Evolutionary conservation across 2,113 vertebrate species (phyloP), one percentile per base, ranked within the genome.

Genomic region (Thamnophis sirtalis): DNA sequence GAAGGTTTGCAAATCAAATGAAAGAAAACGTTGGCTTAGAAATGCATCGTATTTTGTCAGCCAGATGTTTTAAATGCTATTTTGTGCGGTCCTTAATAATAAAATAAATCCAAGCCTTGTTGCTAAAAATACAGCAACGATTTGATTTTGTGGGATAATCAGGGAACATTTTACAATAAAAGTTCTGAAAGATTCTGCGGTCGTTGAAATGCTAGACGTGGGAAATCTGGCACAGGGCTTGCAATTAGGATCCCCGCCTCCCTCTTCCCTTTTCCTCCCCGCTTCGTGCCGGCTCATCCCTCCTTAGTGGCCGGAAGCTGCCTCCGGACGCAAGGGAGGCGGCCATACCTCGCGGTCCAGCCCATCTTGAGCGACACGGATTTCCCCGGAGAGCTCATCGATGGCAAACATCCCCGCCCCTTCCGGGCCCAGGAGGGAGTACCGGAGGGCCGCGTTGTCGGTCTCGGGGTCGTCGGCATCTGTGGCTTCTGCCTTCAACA

Each of bases 381-480:
- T 98, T 93, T 98, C 97, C 9, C 99, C 99, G 0, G 98, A 98
- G 92, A 94, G 91, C 84, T 97, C 97, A 0, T 99, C 98, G 89
- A 99, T 99, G 60, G 98, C 98, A 96, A 99, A 99, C 97, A 98
- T 97, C 0, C 94, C 97, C 0, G 97, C 97, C 7, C 96, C 86
- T 0, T 98, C 98, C 95, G 98, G 99, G 8, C 94, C 95, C 56
- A 98, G 94, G 96, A 99, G 98, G 86, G 98, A 98, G 95, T 97
- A 99, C 43, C 98, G 98, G 88, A 99, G 96, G 0, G 51, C 96
- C 0, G 98, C 98, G 0, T 99, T 99, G 49, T 99, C 99, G 0
- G 99, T 99, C 92, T 97, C 97, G 0, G 98, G 98, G 95, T 99
- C 99, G 0, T 99, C 99, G 0, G 97, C 98, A 0, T 99, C 99